A percentile compares a stretch with the other conserved stretches of the same genome.
Conservation (phyloP, 2,888 invertebrate genomes). For the Callyntrura sp. region DNA sequence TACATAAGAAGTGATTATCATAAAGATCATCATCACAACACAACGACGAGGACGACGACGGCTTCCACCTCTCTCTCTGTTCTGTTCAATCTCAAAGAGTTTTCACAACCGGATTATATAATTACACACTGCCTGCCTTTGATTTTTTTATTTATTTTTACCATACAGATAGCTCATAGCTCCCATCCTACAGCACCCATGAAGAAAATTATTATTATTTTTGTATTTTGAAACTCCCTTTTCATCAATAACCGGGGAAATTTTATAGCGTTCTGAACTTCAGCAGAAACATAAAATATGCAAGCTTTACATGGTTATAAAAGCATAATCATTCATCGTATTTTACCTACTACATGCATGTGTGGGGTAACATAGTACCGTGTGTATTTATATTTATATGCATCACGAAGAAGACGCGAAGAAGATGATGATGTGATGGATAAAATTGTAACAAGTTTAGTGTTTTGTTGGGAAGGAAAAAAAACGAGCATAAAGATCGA, state of each 20-base stretch:
- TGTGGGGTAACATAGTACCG: not conserved
- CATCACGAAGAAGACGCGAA: not conserved
- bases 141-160: conserved; percentile 12
- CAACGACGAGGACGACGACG: too few species aligned
- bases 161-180: too few species aligned
- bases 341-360: conserved; percentile 3
- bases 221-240: conserved; percentile 36
- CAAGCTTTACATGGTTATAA: conserved; percentile 43
- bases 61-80: not conserved
- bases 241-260: conserved; percentile 20
- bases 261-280: conserved; percentile 45
- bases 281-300: conserved; percentile 44
- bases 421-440: conserved; percentile 35
- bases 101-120: conserved; percentile 36
- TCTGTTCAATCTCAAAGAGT: conserved; percentile 54
- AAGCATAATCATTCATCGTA: conserved; percentile 31
- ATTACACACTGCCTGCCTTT: conserved; percentile 33
- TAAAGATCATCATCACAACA: conserved; percentile 9
- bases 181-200: too few species aligned
- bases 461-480: conserved; percentile 24
- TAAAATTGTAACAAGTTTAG: conserved; percentile 49
- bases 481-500: conserved; percentile 17
- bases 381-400: conserved; percentile 1
- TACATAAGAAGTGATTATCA: not conserved
- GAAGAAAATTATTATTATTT: conserved; percentile 47